Evolutionary conservation across 2,797 vertebrate species (phyloP).

Genomic region (Babyrousa celebensis): DNA sequence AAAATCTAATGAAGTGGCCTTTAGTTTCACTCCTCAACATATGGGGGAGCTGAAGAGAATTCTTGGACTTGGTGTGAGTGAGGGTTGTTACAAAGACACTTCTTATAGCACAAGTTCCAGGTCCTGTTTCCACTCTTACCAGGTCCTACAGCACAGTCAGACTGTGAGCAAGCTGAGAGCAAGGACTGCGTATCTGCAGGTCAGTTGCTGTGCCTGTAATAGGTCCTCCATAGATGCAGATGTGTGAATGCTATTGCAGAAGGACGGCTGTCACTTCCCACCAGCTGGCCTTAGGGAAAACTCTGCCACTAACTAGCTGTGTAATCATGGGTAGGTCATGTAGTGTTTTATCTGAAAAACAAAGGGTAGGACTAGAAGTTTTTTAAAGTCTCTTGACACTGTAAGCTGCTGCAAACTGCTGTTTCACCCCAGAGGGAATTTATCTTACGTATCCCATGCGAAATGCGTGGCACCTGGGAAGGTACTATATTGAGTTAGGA

Average conservation of each 20-base stretch:
- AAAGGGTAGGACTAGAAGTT: not conserved
- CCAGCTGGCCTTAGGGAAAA: not conserved
- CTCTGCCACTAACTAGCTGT: not conserved
- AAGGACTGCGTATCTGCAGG: not conserved
- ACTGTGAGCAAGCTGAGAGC: not conserved
- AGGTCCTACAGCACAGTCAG: not conserved
- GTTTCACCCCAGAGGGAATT: not conserved
- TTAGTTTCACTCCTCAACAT: not conserved
- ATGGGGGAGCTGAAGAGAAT: not conserved
- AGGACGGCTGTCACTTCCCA: not conserved
- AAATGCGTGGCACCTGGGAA: not conserved
- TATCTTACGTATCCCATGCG: not conserved
- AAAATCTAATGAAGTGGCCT: not conserved
- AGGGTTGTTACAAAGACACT: not conserved
- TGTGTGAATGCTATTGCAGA: not conserved
- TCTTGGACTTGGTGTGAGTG: not conserved
- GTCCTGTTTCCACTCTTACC: not conserved
- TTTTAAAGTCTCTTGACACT: not conserved
- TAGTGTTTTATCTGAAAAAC: not conserved
- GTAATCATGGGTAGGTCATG: not conserved
- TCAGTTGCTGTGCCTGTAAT: not conserved
- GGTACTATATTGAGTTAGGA: not conserved
- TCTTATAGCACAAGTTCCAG: not conserved
- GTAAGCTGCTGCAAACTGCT: not conserved
- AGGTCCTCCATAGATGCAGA: not conserved